phyloP scores from a whole-genome alignment of 2,113 vertebrate species.

The Desmodus rotundus region DNA sequence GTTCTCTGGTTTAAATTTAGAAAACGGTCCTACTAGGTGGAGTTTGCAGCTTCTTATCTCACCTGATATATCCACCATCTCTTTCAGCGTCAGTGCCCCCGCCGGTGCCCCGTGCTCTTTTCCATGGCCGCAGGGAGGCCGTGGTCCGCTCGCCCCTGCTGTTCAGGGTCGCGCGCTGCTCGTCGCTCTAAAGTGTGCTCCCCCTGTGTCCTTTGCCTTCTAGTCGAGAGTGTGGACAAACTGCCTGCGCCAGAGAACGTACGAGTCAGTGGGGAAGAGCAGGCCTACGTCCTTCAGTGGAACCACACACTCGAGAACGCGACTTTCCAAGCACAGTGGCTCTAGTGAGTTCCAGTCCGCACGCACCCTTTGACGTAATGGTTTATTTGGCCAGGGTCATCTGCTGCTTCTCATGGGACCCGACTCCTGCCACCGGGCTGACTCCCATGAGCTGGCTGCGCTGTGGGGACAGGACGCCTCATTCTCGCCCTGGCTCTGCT shows the following conservation, averaged over 20 bases:
- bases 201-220: constrained; percentile 27
- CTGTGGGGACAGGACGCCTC: too few relatives aligned
- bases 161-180: background rate
- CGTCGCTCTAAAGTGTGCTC: background rate
- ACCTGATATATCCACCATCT: background rate
- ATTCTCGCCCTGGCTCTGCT: background rate
- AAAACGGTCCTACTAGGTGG: background rate
- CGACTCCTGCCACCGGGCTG: too few relatives aligned
- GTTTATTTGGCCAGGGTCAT: too few relatives aligned
- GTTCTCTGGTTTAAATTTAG: background rate
- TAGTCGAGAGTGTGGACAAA: constrained; percentile 23
- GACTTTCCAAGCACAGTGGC: constrained; percentile 76
- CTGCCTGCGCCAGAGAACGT: constrained; percentile 68
- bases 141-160: background rate
- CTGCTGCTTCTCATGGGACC: too few relatives aligned
- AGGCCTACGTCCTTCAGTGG: constrained; percentile 74
- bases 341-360: constrained; percentile 66
- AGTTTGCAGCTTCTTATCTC: background rate
- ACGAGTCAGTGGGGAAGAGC: background rate
- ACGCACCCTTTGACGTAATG: background rate
- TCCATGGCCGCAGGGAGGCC: too few relatives aligned
- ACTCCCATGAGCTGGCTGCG: too few relatives aligned
- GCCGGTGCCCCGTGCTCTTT: too few relatives aligned
- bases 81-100: background rate
- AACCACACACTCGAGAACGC: background rate